Conservation (phyloP, 2,113 vertebrate species). For the Chiloscyllium plagiosum region DNA sequence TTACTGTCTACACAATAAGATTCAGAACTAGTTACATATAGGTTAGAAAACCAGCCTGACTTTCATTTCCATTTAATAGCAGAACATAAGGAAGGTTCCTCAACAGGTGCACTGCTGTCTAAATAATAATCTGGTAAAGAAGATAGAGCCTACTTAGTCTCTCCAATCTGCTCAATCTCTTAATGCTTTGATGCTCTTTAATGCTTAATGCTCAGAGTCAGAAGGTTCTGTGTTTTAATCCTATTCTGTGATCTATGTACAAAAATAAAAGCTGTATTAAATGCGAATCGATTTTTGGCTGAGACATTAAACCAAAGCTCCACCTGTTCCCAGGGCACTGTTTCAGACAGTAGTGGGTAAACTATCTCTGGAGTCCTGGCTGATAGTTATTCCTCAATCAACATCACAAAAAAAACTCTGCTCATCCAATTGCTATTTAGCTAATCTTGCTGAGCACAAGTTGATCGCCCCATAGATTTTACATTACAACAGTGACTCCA, state of each 20-base stretch:
- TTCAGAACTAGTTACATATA: not conserved
- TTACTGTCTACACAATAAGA: not conserved
- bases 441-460: not conserved
- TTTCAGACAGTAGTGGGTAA: not conserved
- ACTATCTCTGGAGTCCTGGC: not conserved
- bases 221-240: not conserved
- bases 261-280: not conserved
- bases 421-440: not conserved
- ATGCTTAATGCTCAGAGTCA: not conserved
- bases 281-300: not conserved
- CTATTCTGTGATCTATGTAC: not conserved
- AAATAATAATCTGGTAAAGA: no score
- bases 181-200: not conserved
- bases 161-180: not conserved
- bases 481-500: not conserved
- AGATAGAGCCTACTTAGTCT: not conserved
- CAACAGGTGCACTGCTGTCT: not conserved
- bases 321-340: not conserved
- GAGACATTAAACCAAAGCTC: not conserved
- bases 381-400: not conserved
- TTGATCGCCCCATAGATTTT: not conserved
- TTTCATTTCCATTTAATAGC: not conserved
- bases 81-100: not conserved
- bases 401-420: not conserved
- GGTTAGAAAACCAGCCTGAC: not conserved